Percentiles rank a stretch among this genome's conserved stretches.
Evolutionary conservation across 64 coral and sea anemone species (phyloP).

Genomic region (Orbicella faveolata): DNA sequence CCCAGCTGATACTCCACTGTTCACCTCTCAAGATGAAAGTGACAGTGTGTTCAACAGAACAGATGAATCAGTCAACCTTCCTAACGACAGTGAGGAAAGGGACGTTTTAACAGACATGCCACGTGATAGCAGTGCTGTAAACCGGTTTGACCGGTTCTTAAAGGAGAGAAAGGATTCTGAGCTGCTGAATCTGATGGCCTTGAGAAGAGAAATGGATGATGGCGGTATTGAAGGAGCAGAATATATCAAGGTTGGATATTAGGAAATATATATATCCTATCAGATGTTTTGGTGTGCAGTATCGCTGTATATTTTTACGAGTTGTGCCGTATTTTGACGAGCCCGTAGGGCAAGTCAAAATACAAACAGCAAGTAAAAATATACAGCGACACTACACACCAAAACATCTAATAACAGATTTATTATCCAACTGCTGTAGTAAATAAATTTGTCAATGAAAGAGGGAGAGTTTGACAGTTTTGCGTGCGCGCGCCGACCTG

Average conservation of each 20-base stretch:
- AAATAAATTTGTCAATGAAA: no score
- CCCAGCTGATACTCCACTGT: not conserved
- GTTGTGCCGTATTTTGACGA: no score
- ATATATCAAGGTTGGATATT: constrained; percentile 22
- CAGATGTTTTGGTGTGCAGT: no score
- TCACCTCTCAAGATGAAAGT: constrained; percentile 7
- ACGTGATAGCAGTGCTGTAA: constrained; percentile 6
- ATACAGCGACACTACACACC: no score
- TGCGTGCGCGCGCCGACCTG: no score
- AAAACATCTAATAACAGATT: no score
- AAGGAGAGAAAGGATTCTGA: constrained; percentile 67
- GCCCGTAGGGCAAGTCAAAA: no score
- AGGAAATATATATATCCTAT: not conserved
- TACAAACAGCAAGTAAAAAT: no score
- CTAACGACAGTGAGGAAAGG: not conserved
- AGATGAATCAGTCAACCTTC: not conserved
- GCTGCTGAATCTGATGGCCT: not conserved
- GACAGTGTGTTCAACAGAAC: constrained; percentile 18
- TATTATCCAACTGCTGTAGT: no score
- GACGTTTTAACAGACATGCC: constrained; percentile 44
- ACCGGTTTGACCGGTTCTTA: constrained; percentile 57
- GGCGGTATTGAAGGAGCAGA: not conserved
- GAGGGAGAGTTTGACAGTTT: no score
- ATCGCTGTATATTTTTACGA: no score
- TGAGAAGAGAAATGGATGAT: not conserved